A percentile compares a stretch with the other conserved stretches of the same genome.
These are phyloP conservation scores for Phymastichus coffea DNA, from an alignment of 1,140 invertebrate species.

Conservation along the genomic window DNA sequence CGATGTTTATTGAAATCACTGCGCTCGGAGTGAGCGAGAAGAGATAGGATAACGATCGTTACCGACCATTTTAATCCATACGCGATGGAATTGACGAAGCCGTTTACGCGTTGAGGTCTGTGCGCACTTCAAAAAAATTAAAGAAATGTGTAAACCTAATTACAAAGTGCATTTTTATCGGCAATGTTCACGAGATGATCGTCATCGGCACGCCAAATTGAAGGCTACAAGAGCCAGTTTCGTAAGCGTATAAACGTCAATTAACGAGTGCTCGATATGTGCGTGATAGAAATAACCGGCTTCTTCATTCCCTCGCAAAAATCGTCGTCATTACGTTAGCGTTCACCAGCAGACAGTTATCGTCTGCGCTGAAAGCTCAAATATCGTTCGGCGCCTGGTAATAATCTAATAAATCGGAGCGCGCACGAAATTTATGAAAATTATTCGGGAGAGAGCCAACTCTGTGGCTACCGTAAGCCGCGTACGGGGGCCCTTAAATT, in stretches of 20 bases:
- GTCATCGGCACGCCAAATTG: background rate
- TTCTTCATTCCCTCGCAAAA: no score
- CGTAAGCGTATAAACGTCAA: conserved; percentile 19
- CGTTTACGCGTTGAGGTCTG: conserved; percentile 16
- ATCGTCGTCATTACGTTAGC: no score
- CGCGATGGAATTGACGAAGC: conserved; percentile 3
- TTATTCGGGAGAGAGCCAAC: conserved; percentile 45
- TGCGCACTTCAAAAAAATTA: background rate
- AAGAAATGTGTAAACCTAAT: conserved; percentile 8
- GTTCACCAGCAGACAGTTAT: conserved; percentile 8
- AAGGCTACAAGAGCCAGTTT: background rate
- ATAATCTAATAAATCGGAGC: conserved; percentile 37
- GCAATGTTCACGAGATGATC: no score
- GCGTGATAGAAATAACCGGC: conserved; percentile 8
- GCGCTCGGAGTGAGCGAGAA: no score
- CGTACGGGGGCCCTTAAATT: conserved; percentile 34
- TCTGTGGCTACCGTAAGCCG: conserved; percentile 38
- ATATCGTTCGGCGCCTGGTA: background rate
- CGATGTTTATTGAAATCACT: no score
- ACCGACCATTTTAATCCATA: conserved; percentile 19
- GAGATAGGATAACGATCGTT: no score
- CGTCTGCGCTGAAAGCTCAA: conserved; percentile 6
- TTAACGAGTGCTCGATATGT: conserved; percentile 10
- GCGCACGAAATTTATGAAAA: conserved; percentile 50
- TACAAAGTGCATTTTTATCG: conserved; percentile 8